These are phyloP conservation scores for Acanthis flammea DNA, from an alignment of 2,797 vertebrate species.

Conservation along the genomic window DNA sequence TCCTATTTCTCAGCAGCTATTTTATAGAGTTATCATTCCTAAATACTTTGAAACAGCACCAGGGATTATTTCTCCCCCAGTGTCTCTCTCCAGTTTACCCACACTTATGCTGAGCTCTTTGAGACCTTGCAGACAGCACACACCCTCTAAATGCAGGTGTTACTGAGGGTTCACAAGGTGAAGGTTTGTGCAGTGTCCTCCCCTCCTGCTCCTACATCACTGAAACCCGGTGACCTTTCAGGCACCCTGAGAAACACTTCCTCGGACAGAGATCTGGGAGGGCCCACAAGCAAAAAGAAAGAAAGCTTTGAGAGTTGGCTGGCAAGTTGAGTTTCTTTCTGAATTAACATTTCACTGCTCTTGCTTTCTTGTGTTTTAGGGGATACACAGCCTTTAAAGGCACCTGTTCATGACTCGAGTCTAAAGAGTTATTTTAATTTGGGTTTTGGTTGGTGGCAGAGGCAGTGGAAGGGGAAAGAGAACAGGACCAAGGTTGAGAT, in stretches of 20 bases:
- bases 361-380: not conserved
- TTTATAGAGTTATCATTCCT: not conserved
- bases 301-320: not conserved
- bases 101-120: not conserved
- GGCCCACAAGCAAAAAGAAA: not conserved
- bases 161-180: not conserved
- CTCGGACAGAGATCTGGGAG: not conserved
- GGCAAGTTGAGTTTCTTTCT: not conserved
- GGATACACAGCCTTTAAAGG: not conserved
- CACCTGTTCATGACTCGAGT: not conserved
- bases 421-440: not conserved
- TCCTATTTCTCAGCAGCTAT: not conserved
- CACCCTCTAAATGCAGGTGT: not conserved
- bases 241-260: not conserved
- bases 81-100: not conserved
- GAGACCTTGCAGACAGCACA: not conserved
- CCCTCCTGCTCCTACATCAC: not conserved
- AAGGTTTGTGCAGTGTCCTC: not conserved
- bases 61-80: not conserved
- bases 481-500: not conserved
- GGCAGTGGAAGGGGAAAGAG: not conserved
- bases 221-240: not conserved
- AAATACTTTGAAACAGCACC: not conserved
- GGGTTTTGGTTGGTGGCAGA: not conserved
- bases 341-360: not conserved